Conservation (phyloP, 2,797 vertebrate species). For the Epinephelus malabaricus region DNA sequence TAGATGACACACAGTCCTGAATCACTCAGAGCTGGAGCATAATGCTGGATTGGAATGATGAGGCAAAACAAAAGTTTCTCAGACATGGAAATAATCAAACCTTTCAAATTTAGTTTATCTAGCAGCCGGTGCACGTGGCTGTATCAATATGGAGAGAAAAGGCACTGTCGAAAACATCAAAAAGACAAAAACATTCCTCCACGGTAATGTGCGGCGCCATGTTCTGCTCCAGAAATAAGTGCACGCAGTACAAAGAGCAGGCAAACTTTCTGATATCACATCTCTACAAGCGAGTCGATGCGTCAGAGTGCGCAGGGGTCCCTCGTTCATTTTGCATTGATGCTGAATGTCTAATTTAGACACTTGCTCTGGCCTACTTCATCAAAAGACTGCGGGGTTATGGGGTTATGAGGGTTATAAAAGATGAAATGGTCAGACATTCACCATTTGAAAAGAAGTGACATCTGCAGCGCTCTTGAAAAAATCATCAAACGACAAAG, state of each 20-base stretch:
- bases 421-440: conserved; percentile 52
- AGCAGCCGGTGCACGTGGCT: background rate
- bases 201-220: background rate
- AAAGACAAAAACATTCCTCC: background rate
- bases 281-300: conserved; percentile 17
- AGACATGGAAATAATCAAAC: background rate
- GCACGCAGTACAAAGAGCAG: conserved; percentile 25
- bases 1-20: conserved; percentile 20
- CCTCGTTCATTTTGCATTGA: conserved; percentile 28
- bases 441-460: conserved; percentile 25
- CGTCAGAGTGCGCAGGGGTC: conserved; percentile 10
- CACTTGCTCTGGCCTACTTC: conserved; percentile 33
- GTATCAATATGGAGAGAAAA: background rate
- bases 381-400: conserved; percentile 35
- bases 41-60: background rate
- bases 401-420: conserved; percentile 17
- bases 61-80: conserved; percentile 16
- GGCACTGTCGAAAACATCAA: background rate
- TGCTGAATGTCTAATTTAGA: conserved; percentile 48
- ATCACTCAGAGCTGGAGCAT: conserved; percentile 18
- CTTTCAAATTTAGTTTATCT: too few species aligned
- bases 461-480: conserved; percentile 8
- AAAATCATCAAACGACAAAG: conserved; percentile 17
- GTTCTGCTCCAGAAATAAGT: background rate
- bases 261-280: conserved; percentile 18